Conservation (phyloP, 2,113 vertebrate genomes). For the Leptobrachium leishanense region DNA sequence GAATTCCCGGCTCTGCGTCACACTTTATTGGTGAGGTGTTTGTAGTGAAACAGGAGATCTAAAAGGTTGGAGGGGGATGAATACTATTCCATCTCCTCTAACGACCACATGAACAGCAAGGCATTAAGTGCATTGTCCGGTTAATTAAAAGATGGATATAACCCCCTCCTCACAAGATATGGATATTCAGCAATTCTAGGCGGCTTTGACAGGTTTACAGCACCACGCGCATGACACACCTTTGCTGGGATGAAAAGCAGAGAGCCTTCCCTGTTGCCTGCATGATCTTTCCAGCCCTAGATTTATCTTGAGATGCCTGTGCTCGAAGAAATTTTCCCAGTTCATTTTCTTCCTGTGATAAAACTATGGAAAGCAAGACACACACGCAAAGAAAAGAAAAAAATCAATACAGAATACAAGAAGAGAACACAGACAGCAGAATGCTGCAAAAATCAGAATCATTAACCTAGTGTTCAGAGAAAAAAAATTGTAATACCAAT, state of each 20-base stretch:
- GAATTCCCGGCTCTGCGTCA: background rate
- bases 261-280: conserved; percentile 96
- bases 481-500: too few relatives aligned
- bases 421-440: background rate
- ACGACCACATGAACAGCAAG: too few relatives aligned
- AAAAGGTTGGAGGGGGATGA: too few relatives aligned
- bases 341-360: conserved; percentile 97
- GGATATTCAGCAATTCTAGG: background rate
- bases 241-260: conserved; percentile 97
- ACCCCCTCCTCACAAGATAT: background rate
- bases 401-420: background rate
- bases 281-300: conserved; percentile 96
- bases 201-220: background rate
- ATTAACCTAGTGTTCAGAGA: too few relatives aligned
- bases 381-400: conserved; percentile 53
- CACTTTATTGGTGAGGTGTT: too few relatives aligned
- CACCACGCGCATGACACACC: conserved; percentile 64
- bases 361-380: conserved; percentile 66
- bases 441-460: too few relatives aligned
- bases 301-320: conserved; percentile 94
- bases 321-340: conserved; percentile 92
- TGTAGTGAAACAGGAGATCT: background rate
- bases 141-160: background rate
- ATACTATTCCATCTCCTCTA: too few relatives aligned
- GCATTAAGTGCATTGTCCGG: background rate